A percentile compares a stretch with the other conserved stretches of the same genome.
These are phyloP conservation scores for Metellina segmentata DNA, from an alignment of 2,888 invertebrate species.

Conservation along the genomic window DNA sequence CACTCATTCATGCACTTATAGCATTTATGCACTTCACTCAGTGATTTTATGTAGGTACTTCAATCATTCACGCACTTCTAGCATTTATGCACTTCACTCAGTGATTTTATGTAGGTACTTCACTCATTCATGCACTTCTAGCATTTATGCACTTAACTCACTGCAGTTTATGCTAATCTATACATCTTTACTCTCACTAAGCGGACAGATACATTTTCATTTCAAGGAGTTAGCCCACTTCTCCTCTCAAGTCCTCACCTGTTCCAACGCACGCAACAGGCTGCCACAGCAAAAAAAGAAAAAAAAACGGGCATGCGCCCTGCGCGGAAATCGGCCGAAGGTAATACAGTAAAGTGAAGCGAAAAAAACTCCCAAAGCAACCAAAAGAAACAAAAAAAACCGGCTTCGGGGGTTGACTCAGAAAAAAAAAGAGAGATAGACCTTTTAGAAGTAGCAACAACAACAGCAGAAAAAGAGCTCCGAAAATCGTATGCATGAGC, in stretches of 20 bases:
- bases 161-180: no score
- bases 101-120: no score
- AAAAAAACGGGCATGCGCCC: not conserved
- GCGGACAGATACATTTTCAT: not conserved
- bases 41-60: no score
- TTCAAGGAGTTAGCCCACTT: not conserved
- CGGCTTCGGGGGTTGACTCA: not conserved
- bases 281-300: not conserved
- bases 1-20: no score
- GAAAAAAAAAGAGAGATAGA: not conserved
- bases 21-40: no score
- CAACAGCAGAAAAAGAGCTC: conserved; percentile 7
- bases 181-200: not conserved
- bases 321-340: not conserved
- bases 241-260: not conserved
- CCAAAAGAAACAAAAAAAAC: not conserved
- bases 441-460: not conserved
- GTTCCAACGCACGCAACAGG: conserved; percentile 39
- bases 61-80: no score
- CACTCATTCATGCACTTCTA: no score
- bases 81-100: no score
- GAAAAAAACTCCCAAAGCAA: not conserved
- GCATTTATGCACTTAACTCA: no score
- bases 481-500: not conserved
- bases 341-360: conserved; percentile 18